A percentile compares a stretch with the other conserved stretches of the same genome.
Conservation (phyloP, 2,797 vertebrate species). For the Protosalanx chinensis region DNA sequence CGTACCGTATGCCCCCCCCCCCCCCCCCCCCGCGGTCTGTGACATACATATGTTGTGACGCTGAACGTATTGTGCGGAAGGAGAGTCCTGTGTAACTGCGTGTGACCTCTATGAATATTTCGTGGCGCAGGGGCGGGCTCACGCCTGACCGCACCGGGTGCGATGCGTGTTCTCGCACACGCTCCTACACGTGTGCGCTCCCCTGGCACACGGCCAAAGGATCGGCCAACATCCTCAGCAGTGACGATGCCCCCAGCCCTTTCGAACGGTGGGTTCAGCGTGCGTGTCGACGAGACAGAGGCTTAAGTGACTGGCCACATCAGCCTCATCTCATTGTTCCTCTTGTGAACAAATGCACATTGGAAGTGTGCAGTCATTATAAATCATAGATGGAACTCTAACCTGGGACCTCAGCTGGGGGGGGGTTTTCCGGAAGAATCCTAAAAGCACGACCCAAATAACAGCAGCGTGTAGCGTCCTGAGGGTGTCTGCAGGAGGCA, state of each 20-base stretch:
- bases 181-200: too few species aligned
- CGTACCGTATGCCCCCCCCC: too few species aligned
- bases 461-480: neutral
- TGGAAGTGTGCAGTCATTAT: constrained; percentile 18
- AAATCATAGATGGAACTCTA: constrained; percentile 38
- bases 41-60: neutral
- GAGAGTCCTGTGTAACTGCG: neutral
- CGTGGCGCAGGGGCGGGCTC: neutral
- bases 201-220: too few species aligned
- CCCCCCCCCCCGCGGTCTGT: neutral
- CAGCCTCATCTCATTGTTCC: too few species aligned
- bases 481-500: neutral
- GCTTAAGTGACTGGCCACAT: neutral
- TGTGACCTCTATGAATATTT: neutral
- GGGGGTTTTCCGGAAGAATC: neutral
- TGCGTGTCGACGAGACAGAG: too few species aligned
- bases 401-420: constrained; percentile 5
- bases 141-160: neutral
- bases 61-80: neutral
- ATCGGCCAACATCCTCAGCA: too few species aligned
- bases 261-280: too few species aligned
- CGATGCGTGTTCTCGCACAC: too few species aligned
- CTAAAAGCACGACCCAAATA: neutral
- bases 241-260: too few species aligned
- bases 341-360: constrained; percentile 31